phyloP scores from a whole-genome alignment of 2,797 vertebrate genomes.

The Pangasius macronema region DNA sequence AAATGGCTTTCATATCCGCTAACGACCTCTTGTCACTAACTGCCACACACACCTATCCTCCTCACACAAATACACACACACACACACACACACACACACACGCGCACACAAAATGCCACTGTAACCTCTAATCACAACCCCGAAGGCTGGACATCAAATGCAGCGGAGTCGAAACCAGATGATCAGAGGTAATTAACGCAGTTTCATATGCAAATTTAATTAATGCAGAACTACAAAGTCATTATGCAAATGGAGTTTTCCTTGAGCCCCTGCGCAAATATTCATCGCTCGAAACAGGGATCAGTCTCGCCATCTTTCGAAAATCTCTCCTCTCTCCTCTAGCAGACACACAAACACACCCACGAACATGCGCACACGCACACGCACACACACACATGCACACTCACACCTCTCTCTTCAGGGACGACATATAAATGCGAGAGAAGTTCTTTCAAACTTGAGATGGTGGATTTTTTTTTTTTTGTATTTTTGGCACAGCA shows the following conservation, averaged over 20 bases:
- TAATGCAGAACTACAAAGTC: conserved; percentile 99
- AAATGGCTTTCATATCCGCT: conserved; percentile 51
- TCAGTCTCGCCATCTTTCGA: conserved; percentile 86
- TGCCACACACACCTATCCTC: conserved; percentile 41
- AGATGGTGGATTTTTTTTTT: conserved; percentile 41
- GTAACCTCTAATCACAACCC: conserved; percentile 79
- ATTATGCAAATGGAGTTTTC: conserved; percentile 99
- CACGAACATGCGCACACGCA: conserved; percentile 29
- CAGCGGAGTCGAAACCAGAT: conserved; percentile 89
- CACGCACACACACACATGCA: conserved; percentile 21
- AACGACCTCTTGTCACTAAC: conserved; percentile 65
- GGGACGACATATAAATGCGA: conserved; percentile 84
- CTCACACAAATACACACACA: conserved; percentile 25
- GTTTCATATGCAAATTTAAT: conserved; percentile 99
- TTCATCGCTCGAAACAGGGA: conserved; percentile 93
- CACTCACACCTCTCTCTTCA: conserved; percentile 61
- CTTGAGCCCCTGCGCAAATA: conserved; percentile 99
- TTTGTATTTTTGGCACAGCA: conserved; percentile 71
- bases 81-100: conserved; percentile 43
- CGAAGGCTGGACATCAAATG: conserved; percentile 99
- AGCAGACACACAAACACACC: conserved; percentile 35
- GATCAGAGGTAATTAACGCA: conserved; percentile 99
- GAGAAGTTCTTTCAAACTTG: conserved; percentile 89
- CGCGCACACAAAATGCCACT: conserved; percentile 64
- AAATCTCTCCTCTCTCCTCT: conserved; percentile 56